Evolutionary conservation across 2,888 invertebrate genomes (phyloP).

Genomic region (Drosophila bunnanda): DNA sequence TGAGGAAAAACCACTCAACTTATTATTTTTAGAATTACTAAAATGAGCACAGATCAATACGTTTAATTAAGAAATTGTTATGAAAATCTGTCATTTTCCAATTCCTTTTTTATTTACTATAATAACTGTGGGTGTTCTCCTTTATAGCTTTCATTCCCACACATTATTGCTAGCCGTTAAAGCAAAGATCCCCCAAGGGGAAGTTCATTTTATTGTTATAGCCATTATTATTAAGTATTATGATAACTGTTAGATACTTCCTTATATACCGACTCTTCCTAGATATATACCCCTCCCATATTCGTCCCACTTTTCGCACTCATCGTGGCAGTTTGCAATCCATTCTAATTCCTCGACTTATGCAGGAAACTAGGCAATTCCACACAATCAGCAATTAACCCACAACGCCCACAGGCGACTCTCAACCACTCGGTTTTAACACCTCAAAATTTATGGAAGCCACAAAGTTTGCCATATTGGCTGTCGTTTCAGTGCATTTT

Average conservation of each 20-base stretch:
- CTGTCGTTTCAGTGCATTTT: constrained; percentile 35
- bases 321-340: constrained; percentile 25
- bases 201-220: constrained; percentile 2
- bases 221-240: background rate
- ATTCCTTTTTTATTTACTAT: background rate
- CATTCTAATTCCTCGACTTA: constrained; percentile 20
- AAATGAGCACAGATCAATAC: background rate
- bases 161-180: background rate
- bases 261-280: background rate
- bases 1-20: background rate
- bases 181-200: background rate
- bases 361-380: constrained; percentile 32
- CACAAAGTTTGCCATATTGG: constrained; percentile 48
- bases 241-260: constrained; percentile 6
- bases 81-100: background rate
- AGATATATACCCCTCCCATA: background rate
- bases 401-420: constrained; percentile 43
- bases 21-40: background rate
- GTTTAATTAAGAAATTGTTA: background rate
- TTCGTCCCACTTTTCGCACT: constrained; percentile 13
- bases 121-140: background rate
- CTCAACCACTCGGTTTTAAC: constrained; percentile 46
- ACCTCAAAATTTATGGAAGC: constrained; percentile 60
- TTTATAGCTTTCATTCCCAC: background rate
- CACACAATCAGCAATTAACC: constrained; percentile 64